Base-by-base conservation (phyloP, 2,888 invertebrate species). In the Stenodera caucasica region DNA sequence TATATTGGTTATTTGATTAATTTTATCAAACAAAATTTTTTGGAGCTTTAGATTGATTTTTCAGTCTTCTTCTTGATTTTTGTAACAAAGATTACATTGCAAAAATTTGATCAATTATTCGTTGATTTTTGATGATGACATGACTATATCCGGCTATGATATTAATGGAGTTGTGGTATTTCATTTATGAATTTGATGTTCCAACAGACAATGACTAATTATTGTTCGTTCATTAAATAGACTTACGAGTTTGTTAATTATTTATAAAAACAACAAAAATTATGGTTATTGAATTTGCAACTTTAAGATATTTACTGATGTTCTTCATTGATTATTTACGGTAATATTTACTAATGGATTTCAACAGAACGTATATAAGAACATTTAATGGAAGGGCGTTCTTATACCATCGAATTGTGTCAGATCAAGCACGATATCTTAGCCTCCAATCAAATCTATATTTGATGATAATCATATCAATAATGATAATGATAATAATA, bases 381-480 rank as follows among this genome's bases (percentile, higher is more conserved):
- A 60, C 57, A 53, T 54, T 61, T 68, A 68, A 68, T 68, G 68
- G 68, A 68, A 65, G 67, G 68, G 66, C 63, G 67, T 59, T 60
- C 51, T 66, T 45, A 18, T 45, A 45, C 23, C 5, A 65, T 61
- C 67, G 61, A 67, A 70, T 68, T 68, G 61, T 66, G 69, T 70
- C 67, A 69, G 65, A 2, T 68, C 66, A 67, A 68, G 67, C 68
- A 69, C 61, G 66, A 67, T 66, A 68, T 65, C 64, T 62, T 53
- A 55, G 63, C 62, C 67, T 67, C 9, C n/a, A 23, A n/a, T 12
- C 23, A 45, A n/a, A 12, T 45, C 45, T 45, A 11, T 45, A 40
- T 40, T 40, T 11, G 18, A 40, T n/a, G n/a, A n/a, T n/a, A n/a
- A n/a, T n/a, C n/a, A n/a, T n/a, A 26, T 26, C 26, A 26, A 26